Conservation (phyloP, 1,140 invertebrate genomes). For the Holcopasites calliopsidis region DNA sequence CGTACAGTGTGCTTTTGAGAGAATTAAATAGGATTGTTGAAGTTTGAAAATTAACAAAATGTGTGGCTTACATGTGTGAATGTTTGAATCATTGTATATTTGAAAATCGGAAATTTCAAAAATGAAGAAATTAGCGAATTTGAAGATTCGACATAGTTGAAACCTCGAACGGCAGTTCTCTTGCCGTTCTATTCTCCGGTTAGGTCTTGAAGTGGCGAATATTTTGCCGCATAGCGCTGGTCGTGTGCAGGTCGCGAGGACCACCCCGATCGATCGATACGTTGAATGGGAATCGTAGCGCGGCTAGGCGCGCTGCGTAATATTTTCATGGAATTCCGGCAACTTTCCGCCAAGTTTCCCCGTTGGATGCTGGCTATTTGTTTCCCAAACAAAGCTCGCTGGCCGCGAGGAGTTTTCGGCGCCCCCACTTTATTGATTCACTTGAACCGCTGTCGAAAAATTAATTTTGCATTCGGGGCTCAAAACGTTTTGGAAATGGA, state of each 20-base stretch:
- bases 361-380: not conserved
- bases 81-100: too few relatives aligned
- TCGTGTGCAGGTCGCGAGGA: not conserved
- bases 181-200: not conserved
- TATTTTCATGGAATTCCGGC: slow-evolving; percentile 18
- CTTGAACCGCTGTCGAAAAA: slow-evolving; percentile 19
- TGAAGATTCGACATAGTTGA: too few relatives aligned
- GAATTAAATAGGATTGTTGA: too few relatives aligned
- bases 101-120: too few relatives aligned
- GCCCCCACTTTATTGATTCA: slow-evolving; percentile 17
- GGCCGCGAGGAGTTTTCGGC: not conserved
- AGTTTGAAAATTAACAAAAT: too few relatives aligned
- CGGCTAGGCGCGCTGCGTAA: not conserved
- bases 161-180: too few relatives aligned
- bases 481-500: not conserved
- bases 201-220: not conserved
- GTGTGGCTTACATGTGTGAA: too few relatives aligned
- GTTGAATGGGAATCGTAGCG: not conserved
- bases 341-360: not conserved
- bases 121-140: too few relatives aligned
- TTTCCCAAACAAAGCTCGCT: slow-evolving; percentile 17
- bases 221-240: not conserved
- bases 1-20: too few relatives aligned
- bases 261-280: slow-evolving; percentile 13
- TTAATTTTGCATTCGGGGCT: slow-evolving; percentile 16